Base-by-base conservation (phyloP, 2,888 invertebrate species). In the Agelastica alni region DNA sequence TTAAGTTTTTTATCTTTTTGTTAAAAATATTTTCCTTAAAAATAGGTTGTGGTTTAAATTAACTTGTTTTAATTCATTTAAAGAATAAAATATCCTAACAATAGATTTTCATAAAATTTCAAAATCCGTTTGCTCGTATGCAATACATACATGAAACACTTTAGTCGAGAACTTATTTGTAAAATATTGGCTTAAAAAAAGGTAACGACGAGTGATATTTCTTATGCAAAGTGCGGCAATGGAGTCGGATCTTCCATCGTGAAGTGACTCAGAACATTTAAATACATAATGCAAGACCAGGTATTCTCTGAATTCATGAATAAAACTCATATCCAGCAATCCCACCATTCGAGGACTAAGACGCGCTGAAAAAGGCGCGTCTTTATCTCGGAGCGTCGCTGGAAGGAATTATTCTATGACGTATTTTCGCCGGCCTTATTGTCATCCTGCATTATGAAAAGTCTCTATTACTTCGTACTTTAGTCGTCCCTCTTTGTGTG, bases 251-350 rank as follows among this genome's bases (percentile, higher is more conserved):
- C 55, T 55, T 60, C 58, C 46, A 60, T 63, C 60, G 60, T 52
- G 49, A 58, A 65, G 63, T 60, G 62, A 62, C 68, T 68, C 59
- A 53, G 64, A 66, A 68, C 70, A 70, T 71, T 71, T 71, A 71
- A 71, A 71, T 71, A 71, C 67, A 71, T 71, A 71, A 71, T 71
- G 70, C 69, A 70, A 62, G 67, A 62, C 67, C 68, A 70, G 69
- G 70, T 71, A 71, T 66, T 66, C 60, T 61, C 63, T 65, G 65
- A 64, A 68, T 70, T 71, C 71, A 71, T 59, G 61, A 71, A 71
- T 71, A 71, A 61, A 61, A 59, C 61, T 61, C 61, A 61, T 61
- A 61, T 61, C 58, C 59, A 57, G 53, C 52, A 59, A 57, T 59
- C 52, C 58, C 44, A 53, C 58, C 55, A 43, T 57, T 49, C 52